Evolutionary conservation across 2,888 invertebrate species (phyloP).

Genomic region (Yponomeuta plumbellus): DNA sequence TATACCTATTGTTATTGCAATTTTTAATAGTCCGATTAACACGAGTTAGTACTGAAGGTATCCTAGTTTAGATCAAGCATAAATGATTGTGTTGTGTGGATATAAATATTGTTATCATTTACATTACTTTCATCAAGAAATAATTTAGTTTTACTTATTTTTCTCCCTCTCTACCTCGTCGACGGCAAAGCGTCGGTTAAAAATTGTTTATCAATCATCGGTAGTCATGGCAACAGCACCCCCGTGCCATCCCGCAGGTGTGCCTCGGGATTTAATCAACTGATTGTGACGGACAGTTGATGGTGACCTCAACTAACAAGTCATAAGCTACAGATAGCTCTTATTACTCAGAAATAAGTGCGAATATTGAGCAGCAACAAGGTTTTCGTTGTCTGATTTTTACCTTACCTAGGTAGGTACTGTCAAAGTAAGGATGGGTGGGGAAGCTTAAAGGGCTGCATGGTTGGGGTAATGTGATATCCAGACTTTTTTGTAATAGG

Average conservation of each 20-base stretch:
- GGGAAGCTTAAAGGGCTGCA: background rate
- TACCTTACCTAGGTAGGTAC: background rate
- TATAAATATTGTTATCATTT: too few species aligned
- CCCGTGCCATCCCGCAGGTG: constrained; percentile 55
- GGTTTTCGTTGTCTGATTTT: background rate
- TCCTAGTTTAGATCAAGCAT: too few species aligned
- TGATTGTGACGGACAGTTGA: constrained; percentile 56
- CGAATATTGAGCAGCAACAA: background rate
- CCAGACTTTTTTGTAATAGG: background rate
- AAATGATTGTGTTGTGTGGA: too few species aligned
- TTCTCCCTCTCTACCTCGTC: background rate
- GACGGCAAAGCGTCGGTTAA: background rate
- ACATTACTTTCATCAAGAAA: too few species aligned
- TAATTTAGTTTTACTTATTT: too few species aligned
- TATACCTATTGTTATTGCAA: too few species aligned
- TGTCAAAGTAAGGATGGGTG: background rate
- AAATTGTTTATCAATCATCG: constrained; percentile 37
- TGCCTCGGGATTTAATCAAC: constrained; percentile 67
- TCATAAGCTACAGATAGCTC: background rate
- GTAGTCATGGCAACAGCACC: constrained; percentile 47
- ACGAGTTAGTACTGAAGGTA: too few species aligned
- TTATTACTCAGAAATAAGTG: background rate
- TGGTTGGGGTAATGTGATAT: background rate
- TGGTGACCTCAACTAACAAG: background rate
- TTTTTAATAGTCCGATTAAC: too few species aligned